Evolutionary conservation across 2,113 vertebrate genomes (phyloP), one percentile per base, ranked within the genome.

Genomic region (Hydrolagus affinis): DNA sequence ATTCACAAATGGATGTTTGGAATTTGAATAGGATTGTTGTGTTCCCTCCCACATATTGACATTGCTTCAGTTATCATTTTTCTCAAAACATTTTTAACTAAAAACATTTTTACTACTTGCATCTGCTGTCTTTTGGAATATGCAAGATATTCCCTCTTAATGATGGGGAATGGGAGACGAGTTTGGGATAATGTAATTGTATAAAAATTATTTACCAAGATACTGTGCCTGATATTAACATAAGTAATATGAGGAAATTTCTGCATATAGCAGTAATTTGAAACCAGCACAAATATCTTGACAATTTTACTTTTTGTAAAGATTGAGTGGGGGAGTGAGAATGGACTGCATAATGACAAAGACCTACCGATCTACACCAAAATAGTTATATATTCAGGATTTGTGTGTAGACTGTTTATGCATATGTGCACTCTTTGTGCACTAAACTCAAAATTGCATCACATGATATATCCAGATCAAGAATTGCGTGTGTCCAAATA

Each of bases 231-330:
- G 72, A 30, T 30, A 32, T 74, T 44, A 17, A 74, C 30, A 19
- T 0, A 73, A 7, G 32, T 10, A 44, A 19, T 11, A 19, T 10
- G 72, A 44, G 30, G 6, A 44, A 15, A 74, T 44, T 32, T 74
- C 21, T 32, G 30, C 72, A 19, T 44, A 15, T 32, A 25, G 6
- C 30, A 74, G 72, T 74, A 44, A 74, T 44, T 19, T 17, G 28
- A 56, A 21, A 19, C 30, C 56, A 75, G 21, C 56, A 19, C 73
- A 75, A 44, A 19, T 44, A 75, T 19, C 8, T 14, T 75, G 32
- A 19, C 30, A 75, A 44, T 11, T 75, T 75, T 75, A 75, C 28
- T 17, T 28, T 80, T 64, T 80, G 77, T 80, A 60, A 44, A 44
- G 44, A 44, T 44, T 44, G 44, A 44, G 44, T 44, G 44, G 44